These are phyloP conservation scores for Schrankia costaestrigalis DNA, from an alignment of 2,888 invertebrate genomes.

Conservation along the genomic window DNA sequence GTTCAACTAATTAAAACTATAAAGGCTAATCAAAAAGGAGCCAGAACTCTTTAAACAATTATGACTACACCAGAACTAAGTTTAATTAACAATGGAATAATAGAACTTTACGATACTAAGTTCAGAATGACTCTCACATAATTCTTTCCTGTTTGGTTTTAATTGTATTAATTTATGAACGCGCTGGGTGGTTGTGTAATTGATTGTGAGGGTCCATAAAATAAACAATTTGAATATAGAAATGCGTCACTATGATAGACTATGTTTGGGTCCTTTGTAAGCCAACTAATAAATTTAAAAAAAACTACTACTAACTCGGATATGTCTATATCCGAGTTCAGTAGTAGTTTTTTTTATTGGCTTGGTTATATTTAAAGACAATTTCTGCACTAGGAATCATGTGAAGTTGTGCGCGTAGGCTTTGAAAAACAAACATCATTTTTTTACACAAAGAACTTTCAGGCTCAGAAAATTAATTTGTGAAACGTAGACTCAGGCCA, in stretches of 20 bases:
- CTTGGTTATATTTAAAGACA: too few species aligned
- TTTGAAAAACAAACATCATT: too few species aligned
- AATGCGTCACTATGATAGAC: slow-evolving; percentile 6
- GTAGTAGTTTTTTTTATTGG: too few species aligned
- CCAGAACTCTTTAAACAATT: slow-evolving; percentile 20
- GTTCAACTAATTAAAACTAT: slow-evolving; percentile 29
- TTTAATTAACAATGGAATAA: slow-evolving; percentile 26
- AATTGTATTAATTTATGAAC: slow-evolving; percentile 68
- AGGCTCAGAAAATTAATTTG: too few species aligned
- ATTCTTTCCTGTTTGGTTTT: slow-evolving; percentile 40
- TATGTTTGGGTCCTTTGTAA: not conserved
- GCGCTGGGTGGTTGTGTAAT: slow-evolving; percentile 63
- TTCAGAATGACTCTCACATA: slow-evolving; percentile 22
- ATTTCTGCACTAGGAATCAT: too few species aligned
- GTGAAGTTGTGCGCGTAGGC: too few species aligned
- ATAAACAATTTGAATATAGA: slow-evolving; percentile 39
- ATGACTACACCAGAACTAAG: slow-evolving; percentile 23
- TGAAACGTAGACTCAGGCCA: too few species aligned
- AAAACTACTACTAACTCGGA: too few species aligned
- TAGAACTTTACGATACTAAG: slow-evolving; percentile 40
- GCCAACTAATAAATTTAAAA: too few species aligned
- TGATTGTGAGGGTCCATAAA: slow-evolving; percentile 45
- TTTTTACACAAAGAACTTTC: too few species aligned
- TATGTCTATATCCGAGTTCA: too few species aligned
- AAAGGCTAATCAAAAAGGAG: slow-evolving; percentile 15